Evolutionary conservation across 2,797 vertebrate species (phyloP), one percentile per base, ranked within the genome.

Genomic region (Tokudaia muenninki): DNA sequence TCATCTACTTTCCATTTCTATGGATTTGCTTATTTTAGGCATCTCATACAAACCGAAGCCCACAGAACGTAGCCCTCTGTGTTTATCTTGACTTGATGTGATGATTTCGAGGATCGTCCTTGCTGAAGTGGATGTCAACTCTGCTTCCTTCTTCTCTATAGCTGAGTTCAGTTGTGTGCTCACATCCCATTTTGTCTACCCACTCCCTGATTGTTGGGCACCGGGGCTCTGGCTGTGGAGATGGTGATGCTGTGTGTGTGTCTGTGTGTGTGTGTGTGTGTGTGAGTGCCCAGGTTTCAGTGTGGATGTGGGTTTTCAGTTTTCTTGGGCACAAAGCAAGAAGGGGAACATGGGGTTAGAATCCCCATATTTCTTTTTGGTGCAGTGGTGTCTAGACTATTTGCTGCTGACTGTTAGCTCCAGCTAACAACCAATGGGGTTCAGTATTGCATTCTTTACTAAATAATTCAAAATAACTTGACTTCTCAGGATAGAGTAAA

Each of bases 381-480:
- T 86, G 52, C 70, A 31, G 59, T 34, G 59, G 2, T 74, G 72
- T 74, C 70, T 41, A 22, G 94, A 63, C 34, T 13, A 74, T 55
- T 77, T 47, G 63, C 57, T 29, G 14, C 87, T 95, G 41, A 84
- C 50, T 55, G 41, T 75, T 1, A 52, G 31, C 52, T 65, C 87
- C 44, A 55, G 8, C 37, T 37, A 87, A 79, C 13, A 90, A 63
- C 70, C 65, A 44, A 24, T 4, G 19, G 82, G 50, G 21, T 83
- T 31, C 41, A 7, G 65, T 11, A 26, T 63, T 21, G 34, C 44
- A 37, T 1, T 78, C 37, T 61, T 92, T 80, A 93, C 50, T n/a
- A 16, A 57, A 44, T 52, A 52, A 70, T 41, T 47, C 81, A 89
- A 63, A 96, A 52, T 70, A 90, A 94, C 65, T 70, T 80, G 82